Base-by-base conservation (phyloP, 2,113 vertebrate genomes). In the Chamaea fasciata region DNA sequence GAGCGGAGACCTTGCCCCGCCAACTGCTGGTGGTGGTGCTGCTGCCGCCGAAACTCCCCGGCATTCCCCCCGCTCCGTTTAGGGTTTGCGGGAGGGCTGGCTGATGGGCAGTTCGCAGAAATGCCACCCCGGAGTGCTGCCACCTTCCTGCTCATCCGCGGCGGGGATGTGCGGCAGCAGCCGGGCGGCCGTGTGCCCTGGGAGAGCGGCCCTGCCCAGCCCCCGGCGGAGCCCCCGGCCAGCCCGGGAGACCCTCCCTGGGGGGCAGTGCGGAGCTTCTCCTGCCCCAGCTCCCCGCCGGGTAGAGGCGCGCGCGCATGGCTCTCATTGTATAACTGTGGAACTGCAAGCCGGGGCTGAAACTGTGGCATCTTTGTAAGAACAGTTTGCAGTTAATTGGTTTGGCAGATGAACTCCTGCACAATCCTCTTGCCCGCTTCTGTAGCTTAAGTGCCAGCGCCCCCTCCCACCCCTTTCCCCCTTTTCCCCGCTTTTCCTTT, bases 381-480 rank as follows among this genome's bases (percentile, higher is more conserved):
- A 90, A 26, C 87, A 83, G 83, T 94, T 92, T 89, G 93, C 90
- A 68, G 81, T 93, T 78, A 89, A 91, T 94, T 84, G 92, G 52
- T 90, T 95, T 83, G 95, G 95, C 92, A 91, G 94, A 92, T 87
- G 90, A 95, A 96, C 87, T 85, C 68, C 83, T 31, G 85, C 88
- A 57, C 55, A 90, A 94, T 86, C 94, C 86, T 79, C 79, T 84
- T 79, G 92, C 92, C 94, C 53, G 62, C 88, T 87, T 64, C 57
- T 87, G 70, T 42, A 62, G 74, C 94, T 91, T 27, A 65, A 91
- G 90, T 92, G 85, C 87, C 92, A 82, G 87, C 30, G 19, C 83
- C 53, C 41, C 13, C 37, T 27, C 39, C 42, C 37, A 70, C 28
- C 44, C 27, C 41, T 42, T 30, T 17, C 13, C 55, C 62, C 47